Evolutionary conservation across 2,888 invertebrate species (phyloP).

Genomic region (Parnassius mnemosyne): DNA sequence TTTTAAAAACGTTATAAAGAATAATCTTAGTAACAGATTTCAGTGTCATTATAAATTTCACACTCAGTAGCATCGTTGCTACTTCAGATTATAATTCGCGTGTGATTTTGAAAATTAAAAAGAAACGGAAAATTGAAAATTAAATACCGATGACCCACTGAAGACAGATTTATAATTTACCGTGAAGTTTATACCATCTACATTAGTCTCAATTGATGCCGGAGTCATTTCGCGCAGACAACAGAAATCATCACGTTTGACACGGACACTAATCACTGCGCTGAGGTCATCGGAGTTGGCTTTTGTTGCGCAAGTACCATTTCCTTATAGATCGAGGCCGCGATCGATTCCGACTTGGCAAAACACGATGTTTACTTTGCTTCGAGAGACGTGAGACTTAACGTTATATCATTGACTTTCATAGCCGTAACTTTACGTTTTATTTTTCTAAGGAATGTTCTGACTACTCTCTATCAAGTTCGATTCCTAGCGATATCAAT

Average conservation of each 20-base stretch:
- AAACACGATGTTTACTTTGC: constrained; percentile 20
- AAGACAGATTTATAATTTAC: constrained; percentile 28
- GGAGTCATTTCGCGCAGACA: constrained; percentile 10
- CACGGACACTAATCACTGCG: constrained; percentile 46
- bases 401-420: constrained; percentile 21
- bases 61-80: constrained; percentile 16
- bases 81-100: constrained; percentile 13
- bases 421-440: too few species aligned
- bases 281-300: constrained; percentile 38
- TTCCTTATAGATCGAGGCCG: constrained; percentile 43
- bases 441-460: neutral
- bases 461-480: too few species aligned
- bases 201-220: constrained; percentile 25
- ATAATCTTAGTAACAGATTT: constrained; percentile 20
- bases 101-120: constrained; percentile 19
- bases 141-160: constrained; percentile 25
- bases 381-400: constrained; percentile 10
- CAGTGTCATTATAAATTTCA: constrained; percentile 20
- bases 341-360: constrained; percentile 29
- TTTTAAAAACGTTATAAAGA: constrained; percentile 17
- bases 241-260: constrained; percentile 41
- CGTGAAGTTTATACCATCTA: constrained; percentile 28
- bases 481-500: too few species aligned
- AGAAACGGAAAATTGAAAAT: constrained; percentile 20
- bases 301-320: constrained; percentile 37